Evolutionary conservation across 2,797 vertebrate species (phyloP).

Genomic region (Gymnoscopelus microlampas): DNA sequence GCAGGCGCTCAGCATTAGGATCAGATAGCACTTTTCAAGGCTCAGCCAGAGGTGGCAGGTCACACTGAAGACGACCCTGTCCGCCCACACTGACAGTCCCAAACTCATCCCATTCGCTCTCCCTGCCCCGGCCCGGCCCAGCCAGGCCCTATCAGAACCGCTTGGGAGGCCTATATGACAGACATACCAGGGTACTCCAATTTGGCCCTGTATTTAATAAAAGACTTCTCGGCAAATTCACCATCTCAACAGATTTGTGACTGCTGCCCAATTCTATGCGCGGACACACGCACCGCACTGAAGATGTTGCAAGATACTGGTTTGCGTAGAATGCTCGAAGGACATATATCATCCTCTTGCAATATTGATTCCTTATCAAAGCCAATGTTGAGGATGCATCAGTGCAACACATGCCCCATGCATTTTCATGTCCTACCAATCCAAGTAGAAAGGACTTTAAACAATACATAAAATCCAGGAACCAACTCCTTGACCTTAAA

Average conservation of each 20-base stretch:
- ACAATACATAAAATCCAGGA: slow-evolving; percentile 20
- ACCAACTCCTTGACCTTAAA: slow-evolving; percentile 7
- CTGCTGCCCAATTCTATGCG: slow-evolving; percentile 9
- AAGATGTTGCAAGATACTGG: slow-evolving; percentile 17
- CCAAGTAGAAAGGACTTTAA: slow-evolving; percentile 19
- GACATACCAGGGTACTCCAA: slow-evolving; percentile 56
- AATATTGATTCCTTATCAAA: slow-evolving; percentile 41
- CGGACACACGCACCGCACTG: slow-evolving; percentile 9
- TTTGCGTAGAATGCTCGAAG: slow-evolving; percentile 30
- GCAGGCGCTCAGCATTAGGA: slow-evolving; percentile 67
- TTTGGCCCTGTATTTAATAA: slow-evolving; percentile 54
- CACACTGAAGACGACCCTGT: slow-evolving; percentile 67
- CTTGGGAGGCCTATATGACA: slow-evolving; percentile 74
- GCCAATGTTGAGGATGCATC: slow-evolving; percentile 23
- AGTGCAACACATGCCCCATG: slow-evolving; percentile 19
- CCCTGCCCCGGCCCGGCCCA: slow-evolving; percentile 65
- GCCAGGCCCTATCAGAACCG: slow-evolving; percentile 67
- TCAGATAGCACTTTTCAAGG: slow-evolving; percentile 76
- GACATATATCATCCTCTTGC: slow-evolving; percentile 24
- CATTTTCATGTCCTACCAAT: slow-evolving; percentile 16
- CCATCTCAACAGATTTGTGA: slow-evolving; percentile 38
- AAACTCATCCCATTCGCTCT: slow-evolving; percentile 50
- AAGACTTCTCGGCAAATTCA: slow-evolving; percentile 42
- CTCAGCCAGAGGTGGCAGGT: slow-evolving; percentile 75
- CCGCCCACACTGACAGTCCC: slow-evolving; percentile 73